Evolutionary conservation across 2,113 vertebrate species (phyloP).

Genomic region (Solenodon paradoxus): DNA sequence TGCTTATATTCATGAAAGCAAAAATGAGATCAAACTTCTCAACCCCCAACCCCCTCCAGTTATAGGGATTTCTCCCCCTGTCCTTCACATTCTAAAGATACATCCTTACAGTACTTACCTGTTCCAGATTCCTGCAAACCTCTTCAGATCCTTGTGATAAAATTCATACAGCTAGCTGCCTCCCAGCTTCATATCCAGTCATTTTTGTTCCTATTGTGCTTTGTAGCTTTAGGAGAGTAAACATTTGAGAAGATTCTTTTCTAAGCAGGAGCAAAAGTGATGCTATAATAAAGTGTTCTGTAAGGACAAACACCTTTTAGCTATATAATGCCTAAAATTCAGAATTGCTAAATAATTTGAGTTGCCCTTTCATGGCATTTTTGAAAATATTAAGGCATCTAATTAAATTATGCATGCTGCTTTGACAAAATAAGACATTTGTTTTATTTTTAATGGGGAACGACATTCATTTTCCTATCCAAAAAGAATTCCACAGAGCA

Average conservation of each 20-base stretch:
- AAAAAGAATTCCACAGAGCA: slow-evolving; percentile 54
- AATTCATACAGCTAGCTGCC: too few relatives aligned
- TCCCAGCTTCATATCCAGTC: neutral
- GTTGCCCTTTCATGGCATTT: neutral
- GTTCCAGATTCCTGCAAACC: neutral
- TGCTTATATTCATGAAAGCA: neutral
- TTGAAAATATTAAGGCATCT: slow-evolving; percentile 51
- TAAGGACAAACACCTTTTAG: neutral
- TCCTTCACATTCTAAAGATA: neutral
- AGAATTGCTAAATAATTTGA: neutral
- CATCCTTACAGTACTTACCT: too few relatives aligned
- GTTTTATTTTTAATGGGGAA: slow-evolving; percentile 52
- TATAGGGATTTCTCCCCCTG: neutral
- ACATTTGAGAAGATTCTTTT: neutral
- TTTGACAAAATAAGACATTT: slow-evolving; percentile 63
- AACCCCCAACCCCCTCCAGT: neutral
- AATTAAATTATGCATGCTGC: slow-evolving; percentile 64
- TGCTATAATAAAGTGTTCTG: neutral
- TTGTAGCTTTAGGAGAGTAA: neutral
- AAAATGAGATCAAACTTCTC: neutral
- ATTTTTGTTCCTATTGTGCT: neutral
- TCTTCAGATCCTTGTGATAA: neutral
- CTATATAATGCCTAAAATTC: neutral
- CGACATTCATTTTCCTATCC: slow-evolving; percentile 59
- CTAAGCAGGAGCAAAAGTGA: neutral